Percentiles rank a stretch among this genome's conserved stretches.
These are phyloP conservation scores for Cyprinodon variegatus DNA, from an alignment of 2,113 vertebrate species.

Conservation along the genomic window DNA sequence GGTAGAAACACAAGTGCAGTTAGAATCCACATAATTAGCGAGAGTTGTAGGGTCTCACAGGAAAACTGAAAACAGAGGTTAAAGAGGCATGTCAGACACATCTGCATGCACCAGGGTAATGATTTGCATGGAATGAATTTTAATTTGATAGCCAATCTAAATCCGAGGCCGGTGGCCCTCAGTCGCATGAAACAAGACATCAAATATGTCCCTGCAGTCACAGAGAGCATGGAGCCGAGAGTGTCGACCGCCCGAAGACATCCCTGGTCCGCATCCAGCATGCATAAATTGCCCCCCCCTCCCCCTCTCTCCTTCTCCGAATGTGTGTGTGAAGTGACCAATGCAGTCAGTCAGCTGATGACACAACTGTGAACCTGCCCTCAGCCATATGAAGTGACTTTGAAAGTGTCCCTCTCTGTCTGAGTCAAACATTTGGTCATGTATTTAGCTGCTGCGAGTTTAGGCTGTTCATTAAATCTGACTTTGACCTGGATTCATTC, in stretches of 20 bases:
- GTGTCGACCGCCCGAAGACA: conserved; percentile 49
- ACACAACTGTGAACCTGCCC: conserved; percentile 48
- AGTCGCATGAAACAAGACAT: conserved; percentile 62
- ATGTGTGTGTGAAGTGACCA: conserved; percentile 20
- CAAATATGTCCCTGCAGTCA: conserved; percentile 48
- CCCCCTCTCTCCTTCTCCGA: neutral
- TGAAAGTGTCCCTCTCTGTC: conserved; percentile 38
- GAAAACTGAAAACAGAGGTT: conserved; percentile 9
- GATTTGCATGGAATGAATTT: conserved; percentile 43
- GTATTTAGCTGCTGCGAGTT: conserved; percentile 14
- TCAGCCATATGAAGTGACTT: conserved; percentile 46
- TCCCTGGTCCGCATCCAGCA: conserved; percentile 44
- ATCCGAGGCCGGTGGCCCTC: conserved; percentile 48
- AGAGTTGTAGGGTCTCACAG: conserved; percentile 4
- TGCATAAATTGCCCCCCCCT: conserved; percentile 24
- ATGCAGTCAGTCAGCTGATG: conserved; percentile 41
- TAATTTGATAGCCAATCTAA: conserved; percentile 50
- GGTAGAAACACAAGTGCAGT: conserved; percentile 1
- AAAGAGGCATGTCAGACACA: conserved; percentile 40
- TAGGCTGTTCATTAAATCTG: neutral
- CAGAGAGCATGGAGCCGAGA: conserved; percentile 42
- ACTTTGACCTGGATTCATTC: neutral
- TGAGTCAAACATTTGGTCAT: conserved; percentile 34
- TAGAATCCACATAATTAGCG: neutral
- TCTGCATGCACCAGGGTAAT: conserved; percentile 55